Percentiles rank a stretch among this genome's conserved stretches.
Evolutionary conservation across 1,140 invertebrate species (phyloP).

Genomic region (Polyergus mexicanus): DNA sequence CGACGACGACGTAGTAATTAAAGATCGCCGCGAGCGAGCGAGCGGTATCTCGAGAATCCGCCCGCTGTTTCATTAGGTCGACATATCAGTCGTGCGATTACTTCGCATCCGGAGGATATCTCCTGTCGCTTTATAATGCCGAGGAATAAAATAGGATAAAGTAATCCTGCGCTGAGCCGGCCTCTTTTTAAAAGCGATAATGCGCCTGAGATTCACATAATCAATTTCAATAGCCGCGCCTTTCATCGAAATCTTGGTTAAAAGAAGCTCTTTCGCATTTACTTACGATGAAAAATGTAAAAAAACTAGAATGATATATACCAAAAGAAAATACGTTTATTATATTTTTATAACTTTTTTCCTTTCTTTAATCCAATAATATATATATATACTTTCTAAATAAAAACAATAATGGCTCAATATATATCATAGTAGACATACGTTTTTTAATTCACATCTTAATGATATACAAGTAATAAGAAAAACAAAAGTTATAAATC

Average conservation of each 20-base stretch:
- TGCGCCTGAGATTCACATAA: not conserved
- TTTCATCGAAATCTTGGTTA: not conserved
- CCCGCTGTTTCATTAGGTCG: conserved; percentile 52
- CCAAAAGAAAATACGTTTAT: too few species aligned
- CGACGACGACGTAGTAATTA: conserved; percentile 54
- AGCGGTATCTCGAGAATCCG: conserved; percentile 44
- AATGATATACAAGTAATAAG: too few species aligned
- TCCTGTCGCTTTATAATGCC: not conserved
- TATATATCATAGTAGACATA: too few species aligned
- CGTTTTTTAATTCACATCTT: too few species aligned
- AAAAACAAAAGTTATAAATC: too few species aligned
- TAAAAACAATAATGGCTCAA: too few species aligned
- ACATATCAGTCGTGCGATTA: conserved; percentile 42
- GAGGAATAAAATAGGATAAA: conserved; percentile 10
- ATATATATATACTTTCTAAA: too few species aligned
- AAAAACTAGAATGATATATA: too few species aligned
- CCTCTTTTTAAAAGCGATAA: conserved; percentile 18
- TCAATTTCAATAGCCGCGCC: not conserved
- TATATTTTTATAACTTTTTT: too few species aligned
- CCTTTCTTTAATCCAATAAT: too few species aligned
- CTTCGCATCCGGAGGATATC: not conserved
- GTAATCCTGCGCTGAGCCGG: not conserved
- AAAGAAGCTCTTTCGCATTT: not conserved
- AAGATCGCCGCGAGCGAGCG: conserved; percentile 24
- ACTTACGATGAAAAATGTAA: too few species aligned